Evolutionary conservation across 2,113 vertebrate genomes (phyloP), one percentile per base, ranked within the genome.

Genomic region (Capreolus pygargus): DNA sequence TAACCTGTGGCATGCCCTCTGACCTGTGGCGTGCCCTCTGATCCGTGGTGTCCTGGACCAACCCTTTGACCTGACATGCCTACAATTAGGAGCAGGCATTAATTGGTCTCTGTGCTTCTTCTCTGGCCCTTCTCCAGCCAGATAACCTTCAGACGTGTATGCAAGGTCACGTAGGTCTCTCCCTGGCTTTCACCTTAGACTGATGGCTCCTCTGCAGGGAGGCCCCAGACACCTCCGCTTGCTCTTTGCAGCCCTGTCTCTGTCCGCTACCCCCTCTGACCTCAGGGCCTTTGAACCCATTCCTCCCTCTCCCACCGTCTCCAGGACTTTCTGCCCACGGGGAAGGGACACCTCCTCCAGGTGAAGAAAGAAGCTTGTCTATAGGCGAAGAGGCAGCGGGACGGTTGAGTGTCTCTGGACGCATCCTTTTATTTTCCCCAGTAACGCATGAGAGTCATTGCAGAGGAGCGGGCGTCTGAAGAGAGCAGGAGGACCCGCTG

Each of bases 401-500:
- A 12, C n/a, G 2, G 0, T 2, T 36, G 15, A 61, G 27, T 39
- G 43, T 43, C 45, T 23, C 43, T 57, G 45, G 33, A 9, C 7
- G 6, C 54, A 33, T 33, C 45, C 19, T 10, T 45, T 36, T 36
- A 3, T 45, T 84, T 55, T 47, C 28, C n/a, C 70, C 74, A 14
- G 0, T 4, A 25, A 27, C 1, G 15, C 5, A 1, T 55, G 21
- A n/a, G 47, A 17, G 33, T 5, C 8, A 43, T 1, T 11, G 6
- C 45, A 86, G n/a, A 27, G 60, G 55, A 54, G 17, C 2, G 1
- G 9, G 2, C 0, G 25, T 5, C 1, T 25, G 27, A 15, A 55
- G 45, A 55, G 25, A 30, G 52, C 25, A 21, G 13, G 15, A 19
- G 10, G 1, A 7, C 0, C 2, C 0, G 23, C 47, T 0, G 0